Evolutionary conservation across 2,888 invertebrate species (phyloP).

Genomic region (Eupsilia transversa): DNA sequence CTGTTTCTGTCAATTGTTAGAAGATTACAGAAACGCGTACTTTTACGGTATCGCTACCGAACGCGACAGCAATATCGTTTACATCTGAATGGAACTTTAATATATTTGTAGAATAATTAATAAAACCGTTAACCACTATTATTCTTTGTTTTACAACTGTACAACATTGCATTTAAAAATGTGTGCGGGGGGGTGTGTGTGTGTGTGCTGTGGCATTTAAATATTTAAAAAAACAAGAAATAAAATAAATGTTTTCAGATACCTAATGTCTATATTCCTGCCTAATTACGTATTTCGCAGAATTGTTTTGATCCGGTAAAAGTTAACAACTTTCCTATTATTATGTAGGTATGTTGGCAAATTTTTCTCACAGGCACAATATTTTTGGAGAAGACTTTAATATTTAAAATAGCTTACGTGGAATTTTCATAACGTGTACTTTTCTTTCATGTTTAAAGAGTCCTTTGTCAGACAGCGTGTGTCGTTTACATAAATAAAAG

Average conservation of each 20-base stretch:
- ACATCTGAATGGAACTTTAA: too few relatives aligned
- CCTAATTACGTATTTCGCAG: not conserved
- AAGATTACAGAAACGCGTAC: too few relatives aligned
- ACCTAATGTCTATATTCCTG: not conserved
- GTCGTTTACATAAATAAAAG: constrained; percentile 42
- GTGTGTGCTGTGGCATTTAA: too few relatives aligned
- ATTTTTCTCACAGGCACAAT: not conserved
- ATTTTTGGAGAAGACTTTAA: not conserved
- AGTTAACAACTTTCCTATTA: not conserved
- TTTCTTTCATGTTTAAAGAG: not conserved
- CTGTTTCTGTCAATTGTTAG: too few relatives aligned
- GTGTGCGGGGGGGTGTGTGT: too few relatives aligned
- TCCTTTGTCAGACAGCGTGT: not conserved
- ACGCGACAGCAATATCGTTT: too few relatives aligned
- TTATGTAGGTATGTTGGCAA: not conserved
- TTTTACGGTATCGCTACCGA: too few relatives aligned
- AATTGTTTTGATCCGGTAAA: not conserved
- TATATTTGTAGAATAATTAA: too few relatives aligned
- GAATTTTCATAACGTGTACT: not conserved
- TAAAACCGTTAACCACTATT: too few relatives aligned
- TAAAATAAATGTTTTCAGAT: not conserved
- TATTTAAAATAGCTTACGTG: not conserved
- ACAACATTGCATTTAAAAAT: too few relatives aligned
- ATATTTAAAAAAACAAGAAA: too few relatives aligned
- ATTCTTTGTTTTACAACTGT: too few relatives aligned